Base-by-base conservation (phyloP, 2,113 vertebrate species). In the Struthio camelus region DNA sequence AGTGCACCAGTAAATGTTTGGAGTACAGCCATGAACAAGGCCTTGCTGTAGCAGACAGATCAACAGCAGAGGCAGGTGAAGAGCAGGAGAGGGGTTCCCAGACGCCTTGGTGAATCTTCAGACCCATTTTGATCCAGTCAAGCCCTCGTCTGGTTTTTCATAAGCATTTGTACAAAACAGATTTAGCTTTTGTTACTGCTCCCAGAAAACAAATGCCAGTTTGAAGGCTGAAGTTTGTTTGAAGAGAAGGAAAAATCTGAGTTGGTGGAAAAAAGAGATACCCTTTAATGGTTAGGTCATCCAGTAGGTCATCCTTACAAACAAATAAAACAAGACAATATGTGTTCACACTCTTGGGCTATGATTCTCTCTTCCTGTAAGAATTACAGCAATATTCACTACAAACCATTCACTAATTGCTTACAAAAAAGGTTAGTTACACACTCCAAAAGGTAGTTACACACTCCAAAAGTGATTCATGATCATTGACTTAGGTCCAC, bases 1-100 rank as follows among this genome's bases (percentile, higher is more conserved):
- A 84, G 53, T 30, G 32, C 50, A 85, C 54, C 83, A 62, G 65
- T 80, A 95, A 96, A 88, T 34, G 38, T 65, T 88, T 95, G 86
- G 48, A 93, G 69, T 67, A 54, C 87, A 67, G 77, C 75, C 77
- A 90, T 2, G 12, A 40, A 58, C 15, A 54, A 87, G 34, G 48
- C 79, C 30, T 78, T 82, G 34, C 58, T 50, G 34, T 82, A 89
- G 89, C 61, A 81, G 10, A 76, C 62, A 42, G 46, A 15, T 89
- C 58, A 90, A 72, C 32, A 85, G 36, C 38, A 18, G 79, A 73
- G 42, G 6, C 71, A 70, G 82, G 42, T 61, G 15, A 87, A 83
- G n/a, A 73, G 51, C 71, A 51, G 27, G 19, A 79, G 19, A 92
- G 72, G 18, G 36, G 50, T 58, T 54, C 67, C 83, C 66, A 80